Evolutionary conservation across 2,797 vertebrate species (phyloP), one percentile per base, ranked within the genome.

Genomic region (Diglossa cyanea): DNA sequence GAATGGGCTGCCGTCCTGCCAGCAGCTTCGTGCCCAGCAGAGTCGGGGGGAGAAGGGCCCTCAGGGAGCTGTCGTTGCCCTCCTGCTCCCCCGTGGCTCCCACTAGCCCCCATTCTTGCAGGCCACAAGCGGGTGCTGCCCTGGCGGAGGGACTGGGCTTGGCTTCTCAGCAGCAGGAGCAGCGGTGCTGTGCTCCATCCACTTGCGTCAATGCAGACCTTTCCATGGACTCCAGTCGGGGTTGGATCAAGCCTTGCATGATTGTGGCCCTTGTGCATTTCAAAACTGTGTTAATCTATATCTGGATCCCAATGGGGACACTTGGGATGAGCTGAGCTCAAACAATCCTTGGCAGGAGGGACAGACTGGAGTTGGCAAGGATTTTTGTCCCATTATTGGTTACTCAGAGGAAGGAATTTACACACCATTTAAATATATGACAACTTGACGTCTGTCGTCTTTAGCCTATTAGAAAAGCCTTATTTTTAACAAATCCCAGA

Each of bases 361-460:
- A 75, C 31, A 15, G 89, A 60, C 79, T 86, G 78, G 88, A 96
- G 87, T 61, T 97, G 95, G 95, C 95, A 88, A 68, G 87, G 89
- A 77, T 75, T 94, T 91, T 84, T 90, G 93, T 96, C 93, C 87
- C 74, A 21, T 83, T 95, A 84, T 75, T 96, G 88, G 94, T 95
- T 91, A 84, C 82, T 93, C 1, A 10, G 92, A 93, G 79, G 65
- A 83, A 94, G 85, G 95, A 93, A 96, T 93, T 96, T 83, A 78
- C 1, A 13, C 87, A 86, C 89, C 89, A 94, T 80, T 94, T 96
- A 94, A 94, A 94, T 93, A 68, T 86, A 95, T 42, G 92, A 90
- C 94, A 90, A 95, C 93, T 96, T 94, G 89, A 94, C 92, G 93
- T 90, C 95, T 96, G 94, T 96, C 91, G 93, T 95, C 86, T 94